Evolutionary conservation across 1,140 invertebrate genomes (phyloP), one percentile per base, ranked within the genome.

Genomic region (Drosophila teissieri): DNA sequence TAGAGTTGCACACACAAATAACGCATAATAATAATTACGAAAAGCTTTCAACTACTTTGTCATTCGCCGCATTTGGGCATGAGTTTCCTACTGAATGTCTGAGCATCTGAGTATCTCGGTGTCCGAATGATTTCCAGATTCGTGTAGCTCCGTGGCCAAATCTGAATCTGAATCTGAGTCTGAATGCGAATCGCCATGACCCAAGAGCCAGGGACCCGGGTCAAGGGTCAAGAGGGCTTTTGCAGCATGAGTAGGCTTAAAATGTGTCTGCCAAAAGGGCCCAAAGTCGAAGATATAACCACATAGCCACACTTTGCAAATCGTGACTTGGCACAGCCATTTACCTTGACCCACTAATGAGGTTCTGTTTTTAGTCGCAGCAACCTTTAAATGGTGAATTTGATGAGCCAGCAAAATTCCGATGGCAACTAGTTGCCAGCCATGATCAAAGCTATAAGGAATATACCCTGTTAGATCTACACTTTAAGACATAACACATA

Each of bases 11-110:
- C 69, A 62, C 60, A 74, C 62, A 68, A 75, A 86, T 81, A 78
- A 85, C 69, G 80, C 80, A 84, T 84, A 83, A 83, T 79, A 84
- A 83, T 83, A 85, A 85, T 84, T 86, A 81, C 78, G 63, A 78
- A 85, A 81, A 81, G 81, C 81, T 85, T 77, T 73, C 78, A 63
- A 55, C 72, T 63, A 58, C 58, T 65, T 62, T 73, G 74, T 61
- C 39, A 56, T 51, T 69, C 40, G 40, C 51, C 53, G 45, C 46
- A 49, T 73, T 79, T 75, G 57, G 76, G 45, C 49, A 78, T 44
- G 31, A 31, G 8, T 64, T 27, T 45, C 22, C 60, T 19, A 58
- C 53, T 34, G 53, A 42, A 34, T 15, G 14, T 8, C 37, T 15
- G n/a, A 39, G n/a, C n/a, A 4, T n/a, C 4, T n/a, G 37, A 39